Evolutionary conservation across 2,888 invertebrate genomes (phyloP).

Genomic region (Drosophila demipolita): DNA sequence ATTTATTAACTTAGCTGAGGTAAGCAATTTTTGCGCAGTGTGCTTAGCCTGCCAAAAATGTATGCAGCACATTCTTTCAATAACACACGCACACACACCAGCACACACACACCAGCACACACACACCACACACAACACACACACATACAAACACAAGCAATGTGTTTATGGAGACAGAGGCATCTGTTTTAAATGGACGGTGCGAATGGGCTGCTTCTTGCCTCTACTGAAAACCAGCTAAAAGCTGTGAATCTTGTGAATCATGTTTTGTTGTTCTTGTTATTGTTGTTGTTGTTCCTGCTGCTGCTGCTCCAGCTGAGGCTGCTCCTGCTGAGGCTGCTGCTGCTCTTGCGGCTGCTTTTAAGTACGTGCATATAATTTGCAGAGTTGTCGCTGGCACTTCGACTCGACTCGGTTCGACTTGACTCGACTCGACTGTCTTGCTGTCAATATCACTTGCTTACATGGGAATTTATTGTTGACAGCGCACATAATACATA

Average conservation of each 20-base stretch:
- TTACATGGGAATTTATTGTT: slow-evolving; percentile 78
- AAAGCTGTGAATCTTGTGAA: slow-evolving; percentile 24
- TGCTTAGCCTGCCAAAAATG: slow-evolving; percentile 15
- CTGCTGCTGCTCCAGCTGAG: slow-evolving; percentile 1
- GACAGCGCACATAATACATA: slow-evolving; percentile 78
- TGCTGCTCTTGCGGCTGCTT: slow-evolving; percentile 47
- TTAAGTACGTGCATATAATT: slow-evolving; percentile 79
- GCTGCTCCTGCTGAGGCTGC: not conserved
- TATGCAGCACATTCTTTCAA: slow-evolving; percentile 11
- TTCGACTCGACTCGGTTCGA: slow-evolving; percentile 5
- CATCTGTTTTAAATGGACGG: slow-evolving; percentile 59
- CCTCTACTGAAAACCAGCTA: slow-evolving; percentile 1
- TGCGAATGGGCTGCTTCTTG: slow-evolving; percentile 36
- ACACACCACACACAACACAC: not conserved
- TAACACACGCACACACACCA: slow-evolving; percentile 1
- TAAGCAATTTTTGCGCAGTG: slow-evolving; percentile 25
- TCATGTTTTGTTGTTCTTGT: slow-evolving; percentile 13
- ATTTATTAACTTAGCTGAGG: not conserved
- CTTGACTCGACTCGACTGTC: not conserved
- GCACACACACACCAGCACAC: not conserved
- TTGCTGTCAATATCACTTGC: slow-evolving; percentile 79
- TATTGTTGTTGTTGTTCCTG: not conserved
- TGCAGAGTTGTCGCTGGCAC: slow-evolving; percentile 55
- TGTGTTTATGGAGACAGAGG: slow-evolving; percentile 55
- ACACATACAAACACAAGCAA: slow-evolving; percentile 1